Evolutionary conservation across 2,888 invertebrate genomes (phyloP).

Genomic region (Corythucha ciliata): DNA sequence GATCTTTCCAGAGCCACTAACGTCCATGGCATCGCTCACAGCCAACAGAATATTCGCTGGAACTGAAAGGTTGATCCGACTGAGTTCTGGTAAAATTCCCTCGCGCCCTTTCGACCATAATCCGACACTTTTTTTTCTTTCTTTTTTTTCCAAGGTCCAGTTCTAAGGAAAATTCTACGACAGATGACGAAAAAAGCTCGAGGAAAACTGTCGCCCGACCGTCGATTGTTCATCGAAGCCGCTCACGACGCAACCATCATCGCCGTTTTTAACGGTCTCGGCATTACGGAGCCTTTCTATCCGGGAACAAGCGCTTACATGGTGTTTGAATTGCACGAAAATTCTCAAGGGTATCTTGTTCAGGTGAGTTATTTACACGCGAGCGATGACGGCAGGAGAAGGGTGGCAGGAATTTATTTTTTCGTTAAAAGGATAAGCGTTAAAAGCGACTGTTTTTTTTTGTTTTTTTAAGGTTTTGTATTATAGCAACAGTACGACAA

Average conservation of each 20-base stretch:
- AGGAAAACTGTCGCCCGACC: constrained; percentile 19
- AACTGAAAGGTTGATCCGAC: constrained; percentile 18
- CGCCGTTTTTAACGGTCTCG: constrained; percentile 26
- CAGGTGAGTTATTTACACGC: constrained; percentile 12
- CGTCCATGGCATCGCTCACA: constrained; percentile 16
- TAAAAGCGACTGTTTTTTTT: not conserved
- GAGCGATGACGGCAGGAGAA: no score
- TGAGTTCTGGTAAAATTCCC: no score
- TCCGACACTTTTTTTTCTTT: no score
- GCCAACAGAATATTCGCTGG: constrained; percentile 21
- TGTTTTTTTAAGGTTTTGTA: constrained; percentile 26
- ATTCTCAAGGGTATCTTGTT: constrained; percentile 18
- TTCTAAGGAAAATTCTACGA: constrained; percentile 23
- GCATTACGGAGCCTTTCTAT: constrained; percentile 20
- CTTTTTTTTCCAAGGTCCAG: constrained; percentile 26
- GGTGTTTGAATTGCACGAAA: constrained; percentile 28
- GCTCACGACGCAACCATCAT: constrained; percentile 31
- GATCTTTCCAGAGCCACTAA: constrained; percentile 58
- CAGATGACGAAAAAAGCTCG: constrained; percentile 23
- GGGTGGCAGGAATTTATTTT: no score
- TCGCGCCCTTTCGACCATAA: no score
- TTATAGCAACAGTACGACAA: constrained; percentile 26
- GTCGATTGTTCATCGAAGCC: constrained; percentile 26
- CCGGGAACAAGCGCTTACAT: constrained; percentile 28
- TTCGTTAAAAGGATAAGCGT: not conserved